phyloP scores from a whole-genome alignment of 2,797 vertebrate genomes.

The Gouania willdenowi region DNA sequence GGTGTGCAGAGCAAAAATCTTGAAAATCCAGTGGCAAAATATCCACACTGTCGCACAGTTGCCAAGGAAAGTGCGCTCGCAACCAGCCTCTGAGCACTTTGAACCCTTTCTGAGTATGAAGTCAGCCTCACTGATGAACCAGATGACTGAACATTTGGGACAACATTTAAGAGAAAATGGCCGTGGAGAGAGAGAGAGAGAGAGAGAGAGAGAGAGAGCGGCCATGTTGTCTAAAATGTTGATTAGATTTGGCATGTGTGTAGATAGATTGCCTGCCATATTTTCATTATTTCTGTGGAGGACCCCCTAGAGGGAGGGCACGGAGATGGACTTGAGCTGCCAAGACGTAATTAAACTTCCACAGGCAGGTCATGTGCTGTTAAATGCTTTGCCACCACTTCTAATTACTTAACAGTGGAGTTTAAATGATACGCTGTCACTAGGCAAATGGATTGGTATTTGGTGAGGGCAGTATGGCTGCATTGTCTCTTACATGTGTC shows the following conservation, averaged over 20 bases:
- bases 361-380: constrained; percentile 64
- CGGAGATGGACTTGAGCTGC: constrained; percentile 56
- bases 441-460: constrained; percentile 60
- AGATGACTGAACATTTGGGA: constrained; percentile 25
- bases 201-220: no score
- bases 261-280: constrained; percentile 68
- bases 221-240: constrained; percentile 56
- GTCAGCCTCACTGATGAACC: constrained; percentile 1
- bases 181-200: constrained; percentile 19
- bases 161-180: constrained; percentile 31
- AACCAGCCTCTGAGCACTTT: constrained; percentile 1
- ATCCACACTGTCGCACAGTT: constrained; percentile 7
- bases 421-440: constrained; percentile 65
- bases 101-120: constrained; percentile 9
- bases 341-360: constrained; percentile 73
- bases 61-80: not conserved
- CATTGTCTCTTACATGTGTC: constrained; percentile 56
- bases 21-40: no score
- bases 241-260: constrained; percentile 63
- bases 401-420: constrained; percentile 64
- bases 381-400: constrained; percentile 65
- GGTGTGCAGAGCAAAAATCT: no score
- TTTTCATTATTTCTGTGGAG: constrained; percentile 64
- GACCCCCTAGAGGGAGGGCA: constrained; percentile 59
- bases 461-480: constrained; percentile 53